Base-by-base conservation (phyloP, 2,113 vertebrate genomes). In the human region DNA sequence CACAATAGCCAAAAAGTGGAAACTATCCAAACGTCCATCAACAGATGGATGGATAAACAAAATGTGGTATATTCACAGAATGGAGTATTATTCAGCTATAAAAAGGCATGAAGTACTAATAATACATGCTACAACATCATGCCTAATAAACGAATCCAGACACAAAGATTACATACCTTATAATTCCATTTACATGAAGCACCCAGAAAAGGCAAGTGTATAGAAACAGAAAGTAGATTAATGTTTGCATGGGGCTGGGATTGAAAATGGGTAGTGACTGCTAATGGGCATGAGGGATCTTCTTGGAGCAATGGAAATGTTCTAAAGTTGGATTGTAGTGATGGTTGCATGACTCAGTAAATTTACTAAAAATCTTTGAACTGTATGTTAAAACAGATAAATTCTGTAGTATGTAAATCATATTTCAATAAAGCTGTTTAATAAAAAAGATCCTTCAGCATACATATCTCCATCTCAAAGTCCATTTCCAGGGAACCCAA, bases 341-440 rank as follows among this genome's bases (percentile, higher is more conserved):
- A 50, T 30, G 72, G 68, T 68, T 73, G 50, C 35, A 61, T 48
- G 88, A 84, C 30, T 89, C 43, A 6, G 50, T 55, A 72, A 61
- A 88, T 92, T 90, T 45, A 57, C n/a, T 70, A 92, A 79, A 95
- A 45, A 48, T 30, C 64, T 87, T 92, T 81, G 57, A 97, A 94
- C 50, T 35, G 32, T 90, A 73, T 85, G 66, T 92, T 93, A 52
- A 61, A 90, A 79, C 85, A 83, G 79, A 57, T 94, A 64, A 91
- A 66, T 80, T 92, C 85, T 80, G 70, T 43, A 66, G 57, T 59
- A 94, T 90, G 48, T 50, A 97, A 96, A 87, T 94, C 14, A 68
- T 89, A 85, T 48, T 94, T 97, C 23, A 32, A 92, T 97, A 75
- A 94, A 89, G 35, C 94, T 83, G 8, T 82, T 91, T 91, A 32